phyloP scores from a whole-genome alignment of 2,888 invertebrate species.

The Leptopilina syphax region DNA sequence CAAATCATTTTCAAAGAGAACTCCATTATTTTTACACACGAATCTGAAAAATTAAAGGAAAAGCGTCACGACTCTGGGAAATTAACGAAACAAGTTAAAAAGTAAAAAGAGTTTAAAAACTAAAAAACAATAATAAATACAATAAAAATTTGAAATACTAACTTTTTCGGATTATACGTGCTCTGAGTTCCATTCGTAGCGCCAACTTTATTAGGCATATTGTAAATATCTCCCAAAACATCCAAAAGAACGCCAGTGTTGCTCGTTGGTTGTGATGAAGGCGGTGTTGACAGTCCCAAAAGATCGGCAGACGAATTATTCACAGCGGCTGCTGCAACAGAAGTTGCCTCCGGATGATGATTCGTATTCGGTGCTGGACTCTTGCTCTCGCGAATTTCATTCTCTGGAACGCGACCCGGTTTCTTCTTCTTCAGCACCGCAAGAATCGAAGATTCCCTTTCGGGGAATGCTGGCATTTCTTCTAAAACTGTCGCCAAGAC shows the following conservation, averaged over 20 bases:
- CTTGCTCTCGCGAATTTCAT: constrained; percentile 89
- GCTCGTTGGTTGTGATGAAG: constrained; percentile 84
- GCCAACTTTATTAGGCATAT: constrained; percentile 80
- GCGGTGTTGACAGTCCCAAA: constrained; percentile 92
- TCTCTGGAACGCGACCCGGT: constrained; percentile 95
- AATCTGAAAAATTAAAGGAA: constrained; percentile 79
- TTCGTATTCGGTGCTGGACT: constrained; percentile 82
- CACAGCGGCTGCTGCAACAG: constrained; percentile 72
- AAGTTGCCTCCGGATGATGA: constrained; percentile 76
- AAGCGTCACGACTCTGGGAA: too few species aligned
- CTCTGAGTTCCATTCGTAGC: constrained; percentile 81
- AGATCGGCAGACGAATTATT: constrained; percentile 87
- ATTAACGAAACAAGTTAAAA: too few species aligned
- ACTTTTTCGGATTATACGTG: constrained; percentile 93
- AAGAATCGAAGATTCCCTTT: constrained; percentile 97
- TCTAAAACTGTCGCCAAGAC: constrained; percentile 98
- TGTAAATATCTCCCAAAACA: constrained; percentile 93
- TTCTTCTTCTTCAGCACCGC: constrained; percentile 99
- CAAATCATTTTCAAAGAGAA: constrained; percentile 98
- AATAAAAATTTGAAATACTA: constrained; percentile 53
- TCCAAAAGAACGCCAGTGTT: constrained; percentile 91
- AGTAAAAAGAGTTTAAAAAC: background rate
- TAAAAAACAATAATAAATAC: background rate
- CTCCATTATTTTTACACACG: constrained; percentile 98
- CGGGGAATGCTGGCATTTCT: constrained; percentile 99